phyloP scores from a whole-genome alignment of 1,140 invertebrate species.

The Drosophila ananassae region DNA sequence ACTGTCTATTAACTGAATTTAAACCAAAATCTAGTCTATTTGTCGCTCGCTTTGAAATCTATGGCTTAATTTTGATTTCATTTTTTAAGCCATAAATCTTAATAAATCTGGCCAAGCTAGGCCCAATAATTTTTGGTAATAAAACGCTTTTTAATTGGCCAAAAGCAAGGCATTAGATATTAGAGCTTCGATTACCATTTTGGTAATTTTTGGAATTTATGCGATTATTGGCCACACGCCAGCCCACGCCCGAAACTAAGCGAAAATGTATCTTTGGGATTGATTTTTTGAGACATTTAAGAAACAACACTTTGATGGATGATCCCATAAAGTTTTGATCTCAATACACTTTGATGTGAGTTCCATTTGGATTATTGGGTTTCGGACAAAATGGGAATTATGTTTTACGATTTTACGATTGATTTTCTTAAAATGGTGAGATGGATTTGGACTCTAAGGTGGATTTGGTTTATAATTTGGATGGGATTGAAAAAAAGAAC shows the following conservation, averaged over 20 bases:
- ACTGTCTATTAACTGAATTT: no score
- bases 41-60: conserved; percentile 2
- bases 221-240: conserved; percentile 69
- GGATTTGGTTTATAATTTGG: neutral
- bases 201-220: conserved; percentile 27
- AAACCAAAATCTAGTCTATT: no score
- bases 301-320: conserved; percentile 17
- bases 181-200: conserved; percentile 28
- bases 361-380: conserved; percentile 2
- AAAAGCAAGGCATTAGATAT: conserved; percentile 17
- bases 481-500: neutral
- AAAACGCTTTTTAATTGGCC: conserved; percentile 43
- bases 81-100: conserved; percentile 22
- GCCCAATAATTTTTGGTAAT: conserved; percentile 32
- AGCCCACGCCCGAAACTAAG: conserved; percentile 34
- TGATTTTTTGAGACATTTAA: neutral
- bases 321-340: conserved; percentile 28
- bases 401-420: neutral
- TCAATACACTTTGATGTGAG: conserved; percentile 27
- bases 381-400: conserved; percentile 6
- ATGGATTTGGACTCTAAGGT: neutral
- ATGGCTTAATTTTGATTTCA: neutral
- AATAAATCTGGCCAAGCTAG: neutral
- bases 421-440: neutral
- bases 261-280: conserved; percentile 21